phyloP scores from a whole-genome alignment of 2,888 invertebrate species.

The Synanthedon formicaeformis region DNA sequence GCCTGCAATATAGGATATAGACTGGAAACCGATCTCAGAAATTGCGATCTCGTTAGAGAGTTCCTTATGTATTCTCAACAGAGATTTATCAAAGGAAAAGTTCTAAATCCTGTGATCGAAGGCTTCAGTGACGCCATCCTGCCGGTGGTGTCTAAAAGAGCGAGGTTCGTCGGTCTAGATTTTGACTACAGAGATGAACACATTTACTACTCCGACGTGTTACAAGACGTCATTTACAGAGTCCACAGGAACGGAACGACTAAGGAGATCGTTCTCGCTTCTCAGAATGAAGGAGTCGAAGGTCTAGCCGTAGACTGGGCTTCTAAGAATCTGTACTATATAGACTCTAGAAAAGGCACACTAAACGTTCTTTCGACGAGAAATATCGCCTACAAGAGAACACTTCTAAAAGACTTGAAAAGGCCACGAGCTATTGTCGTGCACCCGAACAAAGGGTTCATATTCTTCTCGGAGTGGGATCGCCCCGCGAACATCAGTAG shows the following conservation, averaged over 20 bases:
- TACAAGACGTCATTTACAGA: conserved; percentile 93
- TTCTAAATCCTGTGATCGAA: conserved; percentile 87
- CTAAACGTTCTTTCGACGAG: conserved; percentile 91
- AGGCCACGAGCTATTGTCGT: conserved; percentile 96
- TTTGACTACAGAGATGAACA: conserved; percentile 91
- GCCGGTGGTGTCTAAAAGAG: conserved; percentile 91
- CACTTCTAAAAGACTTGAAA: conserved; percentile 87
- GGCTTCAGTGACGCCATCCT: conserved; percentile 95
- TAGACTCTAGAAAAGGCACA: conserved; percentile 93
- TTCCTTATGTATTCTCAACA: conserved; percentile 97
- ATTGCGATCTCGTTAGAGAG: conserved; percentile 85
- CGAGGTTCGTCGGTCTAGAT: conserved; percentile 94
- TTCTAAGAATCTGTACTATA: conserved; percentile 94
- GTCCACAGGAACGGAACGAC: conserved; percentile 84
- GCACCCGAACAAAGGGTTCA: conserved; percentile 93
- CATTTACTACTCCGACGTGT: conserved; percentile 97
- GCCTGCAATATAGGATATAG: conserved; percentile 91
- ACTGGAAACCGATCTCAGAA: conserved; percentile 78
- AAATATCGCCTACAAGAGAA: conserved; percentile 86
- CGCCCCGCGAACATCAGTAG: conserved; percentile 96
- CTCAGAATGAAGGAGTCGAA: conserved; percentile 97
- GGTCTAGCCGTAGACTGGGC: conserved; percentile 97
- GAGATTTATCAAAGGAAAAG: conserved; percentile 94
- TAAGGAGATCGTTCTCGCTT: conserved; percentile 90
- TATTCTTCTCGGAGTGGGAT: conserved; percentile 97